Conservation (phyloP, 1,140 invertebrate genomes). For the Lethrus apterus region DNA sequence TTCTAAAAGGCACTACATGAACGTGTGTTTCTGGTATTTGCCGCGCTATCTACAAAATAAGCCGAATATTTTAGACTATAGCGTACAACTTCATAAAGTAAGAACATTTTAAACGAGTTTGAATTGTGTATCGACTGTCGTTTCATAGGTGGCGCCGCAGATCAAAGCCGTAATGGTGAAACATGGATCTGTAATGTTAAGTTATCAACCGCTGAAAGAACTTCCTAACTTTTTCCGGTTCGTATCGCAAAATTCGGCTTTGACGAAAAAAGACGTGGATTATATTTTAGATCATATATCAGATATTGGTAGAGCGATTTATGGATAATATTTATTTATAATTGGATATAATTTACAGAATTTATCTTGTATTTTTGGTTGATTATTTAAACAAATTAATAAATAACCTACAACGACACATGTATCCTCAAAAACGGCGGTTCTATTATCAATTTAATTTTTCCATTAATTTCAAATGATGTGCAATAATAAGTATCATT, state of each 20-base stretch:
- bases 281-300: conserved; percentile 55
- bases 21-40: conserved; percentile 68
- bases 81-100: conserved; percentile 45
- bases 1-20: conserved; percentile 55
- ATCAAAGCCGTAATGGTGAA: conserved; percentile 64
- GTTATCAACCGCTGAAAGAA: conserved; percentile 58
- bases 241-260: conserved; percentile 55
- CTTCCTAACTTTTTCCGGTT: conserved; percentile 66
- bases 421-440: no score
- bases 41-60: conserved; percentile 47
- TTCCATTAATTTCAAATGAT: no score
- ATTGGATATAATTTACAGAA: no score
- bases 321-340: conserved; percentile 34
- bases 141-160: conserved; percentile 57
- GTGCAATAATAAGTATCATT: no score
- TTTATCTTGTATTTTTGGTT: no score
- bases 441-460: no score
- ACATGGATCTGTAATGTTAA: conserved; percentile 61
- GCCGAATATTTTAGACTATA: conserved; percentile 41
- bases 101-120: not conserved
- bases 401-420: no score
- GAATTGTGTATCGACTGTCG: not conserved
- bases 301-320: conserved; percentile 45
- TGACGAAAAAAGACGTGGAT: conserved; percentile 47
- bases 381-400: no score